Conservation (phyloP, 1,140 invertebrate species). For the Drosophila takahashii region DNA sequence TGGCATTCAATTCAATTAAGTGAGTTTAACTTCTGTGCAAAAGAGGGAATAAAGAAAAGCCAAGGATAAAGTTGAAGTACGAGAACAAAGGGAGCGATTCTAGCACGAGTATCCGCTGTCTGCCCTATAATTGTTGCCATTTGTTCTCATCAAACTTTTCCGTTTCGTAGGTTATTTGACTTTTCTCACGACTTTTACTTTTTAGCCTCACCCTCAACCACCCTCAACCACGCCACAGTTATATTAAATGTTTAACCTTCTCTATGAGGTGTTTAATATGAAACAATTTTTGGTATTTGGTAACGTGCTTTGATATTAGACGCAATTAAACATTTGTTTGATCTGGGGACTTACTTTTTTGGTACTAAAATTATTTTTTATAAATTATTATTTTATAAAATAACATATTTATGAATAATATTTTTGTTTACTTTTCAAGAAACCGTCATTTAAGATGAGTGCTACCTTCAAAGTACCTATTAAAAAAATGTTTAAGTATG, state of each 20-base stretch:
- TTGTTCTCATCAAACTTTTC: slow-evolving; percentile 60
- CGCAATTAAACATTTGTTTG: too few species aligned
- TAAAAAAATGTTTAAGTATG: too few species aligned
- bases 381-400: too few species aligned
- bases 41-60: slow-evolving; percentile 4
- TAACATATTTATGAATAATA: too few species aligned
- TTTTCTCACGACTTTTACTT: slow-evolving; percentile 28
- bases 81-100: slow-evolving; percentile 31
- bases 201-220: not conserved
- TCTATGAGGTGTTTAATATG: not conserved
- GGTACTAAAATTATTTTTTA: too few species aligned
- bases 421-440: too few species aligned
- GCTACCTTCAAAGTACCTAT: too few species aligned
- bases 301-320: too few species aligned
- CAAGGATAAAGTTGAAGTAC: slow-evolving; percentile 47
- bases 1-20: slow-evolving; percentile 80
- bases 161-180: slow-evolving; percentile 56
- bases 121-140: slow-evolving; percentile 69
- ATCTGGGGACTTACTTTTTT: too few species aligned
- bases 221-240: slow-evolving; percentile 21
- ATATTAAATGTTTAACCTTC: slow-evolving; percentile 7
- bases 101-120: slow-evolving; percentile 21
- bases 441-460: too few species aligned
- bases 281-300: not conserved
- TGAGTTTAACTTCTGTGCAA: slow-evolving; percentile 44